Conservation (phyloP, 2,797 vertebrate species). For the Xenops minutus region DNA sequence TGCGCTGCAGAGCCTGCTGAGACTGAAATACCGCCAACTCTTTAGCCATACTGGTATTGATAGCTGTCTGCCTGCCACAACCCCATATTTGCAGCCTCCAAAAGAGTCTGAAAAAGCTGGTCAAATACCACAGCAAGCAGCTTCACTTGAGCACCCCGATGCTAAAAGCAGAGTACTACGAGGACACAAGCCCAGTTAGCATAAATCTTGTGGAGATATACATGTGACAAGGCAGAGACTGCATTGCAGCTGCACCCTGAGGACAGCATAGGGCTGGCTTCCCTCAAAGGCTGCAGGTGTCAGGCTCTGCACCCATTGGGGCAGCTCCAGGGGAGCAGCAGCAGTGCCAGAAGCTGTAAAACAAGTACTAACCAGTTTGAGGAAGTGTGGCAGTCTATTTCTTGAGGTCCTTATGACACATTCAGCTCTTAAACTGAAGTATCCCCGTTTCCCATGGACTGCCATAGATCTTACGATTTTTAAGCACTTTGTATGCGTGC, state of each 20-base stretch:
- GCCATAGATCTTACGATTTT: not conserved
- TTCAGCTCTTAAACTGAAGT: not conserved
- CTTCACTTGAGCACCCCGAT: not conserved
- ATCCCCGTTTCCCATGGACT: not conserved
- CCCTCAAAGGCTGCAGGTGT: not conserved
- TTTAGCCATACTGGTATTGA: accelerated
- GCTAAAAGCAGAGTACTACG: accelerated
- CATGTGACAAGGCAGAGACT: not conserved
- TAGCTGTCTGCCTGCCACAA: not conserved
- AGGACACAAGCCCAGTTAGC: not conserved
- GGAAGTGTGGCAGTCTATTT: not conserved
- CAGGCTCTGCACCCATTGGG: not conserved
- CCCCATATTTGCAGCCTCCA: not conserved
- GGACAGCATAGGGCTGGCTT: not conserved
- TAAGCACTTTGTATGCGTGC: accelerated
- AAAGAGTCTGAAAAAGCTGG: not conserved
- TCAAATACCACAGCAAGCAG: not conserved
- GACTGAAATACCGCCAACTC: not conserved
- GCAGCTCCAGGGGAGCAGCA: not conserved
- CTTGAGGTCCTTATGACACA: not conserved
- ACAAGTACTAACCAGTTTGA: not conserved
- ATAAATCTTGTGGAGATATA: not conserved
- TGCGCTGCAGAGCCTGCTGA: not conserved
- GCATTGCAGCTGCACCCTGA: not conserved
- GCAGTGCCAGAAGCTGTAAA: not conserved